Percentiles rank a stretch among this genome's conserved stretches.
These are phyloP conservation scores for Danionella cerebrum DNA, from an alignment of 2,113 vertebrate genomes.

Conservation along the genomic window DNA sequence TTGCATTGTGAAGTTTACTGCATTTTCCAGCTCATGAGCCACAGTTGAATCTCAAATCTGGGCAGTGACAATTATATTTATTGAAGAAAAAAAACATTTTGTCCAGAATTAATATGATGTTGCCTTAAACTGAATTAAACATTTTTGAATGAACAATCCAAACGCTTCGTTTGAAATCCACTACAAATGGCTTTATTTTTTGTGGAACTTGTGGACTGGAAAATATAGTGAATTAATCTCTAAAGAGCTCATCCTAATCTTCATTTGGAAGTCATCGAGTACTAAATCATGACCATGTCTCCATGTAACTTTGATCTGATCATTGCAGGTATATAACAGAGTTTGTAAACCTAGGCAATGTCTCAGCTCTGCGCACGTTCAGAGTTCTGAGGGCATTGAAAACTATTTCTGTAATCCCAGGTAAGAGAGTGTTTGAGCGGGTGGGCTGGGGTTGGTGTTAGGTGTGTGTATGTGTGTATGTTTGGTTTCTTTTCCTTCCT, in stretches of 20 bases:
- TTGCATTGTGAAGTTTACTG: no score
- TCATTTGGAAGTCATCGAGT: conserved; percentile 29
- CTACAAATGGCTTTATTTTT: no score
- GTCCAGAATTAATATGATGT: no score
- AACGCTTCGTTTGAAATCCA: no score
- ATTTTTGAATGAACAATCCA: no score
- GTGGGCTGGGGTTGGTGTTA: conserved; percentile 66
- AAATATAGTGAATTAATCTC: conserved; percentile 29
- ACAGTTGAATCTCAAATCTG: no score
- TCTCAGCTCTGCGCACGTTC: conserved; percentile 89
- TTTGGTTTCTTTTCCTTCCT: conserved; percentile 54
- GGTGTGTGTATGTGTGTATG: conserved; percentile 39
- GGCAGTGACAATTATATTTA: no score
- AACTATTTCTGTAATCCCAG: conserved; percentile 93
- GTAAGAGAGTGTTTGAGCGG: conserved; percentile 65
- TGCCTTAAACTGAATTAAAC: no score
- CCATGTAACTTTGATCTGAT: conserved; percentile 95
- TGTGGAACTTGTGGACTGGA: no score
- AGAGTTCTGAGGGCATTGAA: conserved; percentile 90
- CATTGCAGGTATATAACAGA: conserved; percentile 94
- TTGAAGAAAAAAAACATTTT: no score
- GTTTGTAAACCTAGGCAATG: conserved; percentile 95
- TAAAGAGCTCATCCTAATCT: conserved; percentile 11
- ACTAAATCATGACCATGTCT: conserved; percentile 26
- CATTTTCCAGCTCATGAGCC: no score